Conservation (phyloP, 2,797 vertebrate species). For the Hoplostethus atlanticus region DNA sequence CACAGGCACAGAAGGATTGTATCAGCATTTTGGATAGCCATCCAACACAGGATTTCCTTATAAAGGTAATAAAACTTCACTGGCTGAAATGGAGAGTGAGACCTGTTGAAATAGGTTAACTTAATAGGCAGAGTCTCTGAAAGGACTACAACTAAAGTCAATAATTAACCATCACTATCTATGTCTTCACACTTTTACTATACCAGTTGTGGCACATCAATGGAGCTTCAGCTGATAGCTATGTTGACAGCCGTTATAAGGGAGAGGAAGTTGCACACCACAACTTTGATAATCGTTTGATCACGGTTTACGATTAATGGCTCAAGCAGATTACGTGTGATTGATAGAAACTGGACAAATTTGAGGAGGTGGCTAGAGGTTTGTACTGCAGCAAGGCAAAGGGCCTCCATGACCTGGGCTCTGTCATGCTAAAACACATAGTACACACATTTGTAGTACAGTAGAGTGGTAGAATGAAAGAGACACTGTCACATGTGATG, state of each 20-base stretch:
- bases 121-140: slow-evolving; percentile 37
- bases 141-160: slow-evolving; percentile 23
- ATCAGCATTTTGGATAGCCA: slow-evolving; percentile 44
- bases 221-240: slow-evolving; percentile 2
- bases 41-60: slow-evolving; percentile 65
- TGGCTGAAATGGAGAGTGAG: slow-evolving; percentile 29
- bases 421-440: slow-evolving; percentile 38
- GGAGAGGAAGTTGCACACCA: slow-evolving; percentile 2
- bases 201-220: slow-evolving; percentile 12
- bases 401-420: slow-evolving; percentile 29
- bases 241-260: slow-evolving; percentile 13
- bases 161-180: slow-evolving; percentile 13
- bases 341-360: slow-evolving; percentile 11
- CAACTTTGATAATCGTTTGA: neutral
- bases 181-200: slow-evolving; percentile 14
- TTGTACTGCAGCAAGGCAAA: slow-evolving; percentile 29
- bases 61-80: slow-evolving; percentile 51
- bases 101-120: slow-evolving; percentile 53
- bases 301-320: slow-evolving; percentile 5
- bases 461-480: slow-evolving; percentile 60
- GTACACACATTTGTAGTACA: slow-evolving; percentile 37
- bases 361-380: slow-evolving; percentile 26
- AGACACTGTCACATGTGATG: slow-evolving; percentile 64
- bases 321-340: slow-evolving; percentile 23
- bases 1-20: slow-evolving; percentile 36